These are phyloP conservation scores for Archips crataeganus DNA, from an alignment of 2,888 invertebrate species.

Conservation along the genomic window DNA sequence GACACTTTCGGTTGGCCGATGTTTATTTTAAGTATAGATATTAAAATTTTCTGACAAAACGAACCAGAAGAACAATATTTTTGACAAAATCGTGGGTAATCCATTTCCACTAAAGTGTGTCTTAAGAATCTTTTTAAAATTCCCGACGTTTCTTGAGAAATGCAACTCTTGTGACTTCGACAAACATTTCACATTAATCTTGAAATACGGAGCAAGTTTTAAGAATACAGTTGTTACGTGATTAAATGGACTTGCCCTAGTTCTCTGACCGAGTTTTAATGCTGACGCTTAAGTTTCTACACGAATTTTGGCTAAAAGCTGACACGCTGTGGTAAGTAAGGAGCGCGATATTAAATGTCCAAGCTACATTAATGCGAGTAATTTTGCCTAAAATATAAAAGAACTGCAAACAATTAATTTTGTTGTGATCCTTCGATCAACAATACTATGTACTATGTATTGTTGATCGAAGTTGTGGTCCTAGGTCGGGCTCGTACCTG, in stretches of 20 bases:
- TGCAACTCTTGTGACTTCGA: conserved; percentile 44
- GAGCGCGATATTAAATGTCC: neutral
- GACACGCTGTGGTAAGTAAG: conserved; percentile 4
- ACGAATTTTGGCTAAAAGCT: conserved; percentile 26
- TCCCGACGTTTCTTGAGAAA: neutral
- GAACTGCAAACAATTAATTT: neutral
- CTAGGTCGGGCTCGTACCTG: too few species aligned
- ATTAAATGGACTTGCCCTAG: conserved; percentile 66
- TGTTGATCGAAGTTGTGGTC: too few species aligned
- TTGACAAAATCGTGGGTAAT: neutral
- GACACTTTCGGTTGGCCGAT: too few species aligned
- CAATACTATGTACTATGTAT: too few species aligned
- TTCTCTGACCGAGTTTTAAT: conserved; percentile 50
- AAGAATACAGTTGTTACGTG: conserved; percentile 60
- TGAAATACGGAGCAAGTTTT: conserved; percentile 52
- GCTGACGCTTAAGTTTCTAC: conserved; percentile 52
- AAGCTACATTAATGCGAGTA: neutral
- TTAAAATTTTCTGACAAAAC: neutral
- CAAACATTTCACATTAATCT: conserved; percentile 53
- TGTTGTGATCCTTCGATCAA: too few species aligned
- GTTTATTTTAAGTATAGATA: too few species aligned
- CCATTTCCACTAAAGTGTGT: neutral
- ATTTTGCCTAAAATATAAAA: too few species aligned
- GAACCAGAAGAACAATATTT: neutral
- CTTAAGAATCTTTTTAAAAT: neutral